Evolutionary conservation across 2,797 vertebrate genomes (phyloP), one percentile per base, ranked within the genome.

Genomic region (Centroberyx gerrardi): DNA sequence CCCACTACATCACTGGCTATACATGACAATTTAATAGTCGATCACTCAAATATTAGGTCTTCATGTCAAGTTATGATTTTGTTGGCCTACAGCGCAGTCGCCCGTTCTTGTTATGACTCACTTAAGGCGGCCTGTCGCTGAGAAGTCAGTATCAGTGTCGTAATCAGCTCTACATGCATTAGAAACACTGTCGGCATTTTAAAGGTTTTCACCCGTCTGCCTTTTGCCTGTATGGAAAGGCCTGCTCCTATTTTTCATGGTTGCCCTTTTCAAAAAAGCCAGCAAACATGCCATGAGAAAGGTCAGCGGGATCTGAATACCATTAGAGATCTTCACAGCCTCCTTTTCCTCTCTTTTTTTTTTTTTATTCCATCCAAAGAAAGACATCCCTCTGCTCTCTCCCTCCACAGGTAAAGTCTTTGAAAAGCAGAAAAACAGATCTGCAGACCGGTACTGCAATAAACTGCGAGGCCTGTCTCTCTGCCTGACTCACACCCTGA

Each of bases 221-320:
- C 61, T 52, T 77, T 64, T 68, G 68, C 22, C 62, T 52, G 53
- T 75, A 64, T 67, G 60, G 58, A 74, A 76, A 78, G 49, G 4
- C 40, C 46, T 56, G 22, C 42, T 84, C 58, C 51, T 78, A 73
- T 81, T 84, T 80, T 76, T 86, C 75, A 85, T 77, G 71, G 67
- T 53, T 94, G 84, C 85, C 89, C 90, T 94, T 94, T 94, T 87
- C 77, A 63, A 74, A 84, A 90, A 85, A 90, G 65, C 79, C 84
- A 74, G 76, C 75, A 76, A 87, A 89, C 85, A 82, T 79, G 82
- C 72, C 80, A 72, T 14, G n/a, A 55, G 49, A 92, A 94, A 95
- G 92, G 92, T 94, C 92, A 93, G 67, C 5, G 8, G 56, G 69
- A 86, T 89, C 74, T 80, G 78, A 85, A 84, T 85, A 87, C 76